Evolutionary conservation across 2,888 invertebrate species (phyloP).

Genomic region (Branchipolynoe longqiensis): DNA sequence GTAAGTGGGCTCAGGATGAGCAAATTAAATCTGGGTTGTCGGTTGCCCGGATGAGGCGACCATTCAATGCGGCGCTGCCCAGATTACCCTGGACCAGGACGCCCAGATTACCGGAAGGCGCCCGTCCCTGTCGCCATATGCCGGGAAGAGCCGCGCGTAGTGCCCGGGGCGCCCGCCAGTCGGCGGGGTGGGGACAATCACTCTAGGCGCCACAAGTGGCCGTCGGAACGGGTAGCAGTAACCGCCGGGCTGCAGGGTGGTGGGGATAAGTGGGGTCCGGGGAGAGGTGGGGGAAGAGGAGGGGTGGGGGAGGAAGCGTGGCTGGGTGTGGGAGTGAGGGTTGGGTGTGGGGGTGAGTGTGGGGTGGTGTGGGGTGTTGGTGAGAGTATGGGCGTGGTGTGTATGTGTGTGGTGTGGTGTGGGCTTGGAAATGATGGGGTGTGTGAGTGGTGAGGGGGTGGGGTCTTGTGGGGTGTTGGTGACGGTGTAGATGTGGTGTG

Average conservation of each 20-base stretch:
- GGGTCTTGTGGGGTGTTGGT: no score
- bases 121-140: slow-evolving; percentile 18
- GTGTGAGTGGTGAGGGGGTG: no score
- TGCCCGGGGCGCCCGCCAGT: neutral
- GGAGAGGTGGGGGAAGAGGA: neutral
- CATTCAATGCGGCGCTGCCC: neutral
- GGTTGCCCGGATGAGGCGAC: neutral
- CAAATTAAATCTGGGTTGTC: slow-evolving; percentile 30
- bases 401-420: no score
- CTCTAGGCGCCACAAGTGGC: slow-evolving; percentile 2
- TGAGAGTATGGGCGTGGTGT: no score
- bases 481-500: no score
- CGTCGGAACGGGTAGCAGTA: no score
- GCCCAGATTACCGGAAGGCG: neutral
- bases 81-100: neutral
- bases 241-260: neutral
- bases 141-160: neutral
- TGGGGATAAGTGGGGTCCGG: neutral
- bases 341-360: no score
- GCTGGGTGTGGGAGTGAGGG: no score
- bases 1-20: slow-evolving; percentile 8
- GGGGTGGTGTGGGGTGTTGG: no score
- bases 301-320: no score
- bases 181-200: neutral
- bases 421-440: no score